Conservation (phyloP, 2,113 vertebrate species). For the Rhinolophus sinicus region DNA sequence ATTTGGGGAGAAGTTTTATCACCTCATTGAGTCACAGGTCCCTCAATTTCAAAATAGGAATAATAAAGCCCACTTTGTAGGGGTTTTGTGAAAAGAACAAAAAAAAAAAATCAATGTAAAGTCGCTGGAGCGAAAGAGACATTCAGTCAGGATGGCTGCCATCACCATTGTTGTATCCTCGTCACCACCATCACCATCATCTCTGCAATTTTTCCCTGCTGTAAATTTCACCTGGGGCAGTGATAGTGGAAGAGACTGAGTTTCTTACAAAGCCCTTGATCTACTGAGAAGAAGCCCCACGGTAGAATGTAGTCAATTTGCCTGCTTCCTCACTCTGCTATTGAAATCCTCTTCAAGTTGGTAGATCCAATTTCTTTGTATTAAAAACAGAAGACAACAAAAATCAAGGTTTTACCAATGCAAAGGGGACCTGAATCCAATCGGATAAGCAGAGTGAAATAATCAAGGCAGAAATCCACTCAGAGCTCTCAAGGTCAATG, state of each 20-base stretch:
- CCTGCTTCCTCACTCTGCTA: neutral
- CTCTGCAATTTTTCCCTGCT: neutral
- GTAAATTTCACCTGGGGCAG: neutral
- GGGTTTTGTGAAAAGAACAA: neutral
- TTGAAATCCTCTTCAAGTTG: neutral
- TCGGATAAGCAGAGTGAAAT: neutral
- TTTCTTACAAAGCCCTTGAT: neutral
- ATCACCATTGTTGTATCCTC: neutral
- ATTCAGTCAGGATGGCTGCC: neutral
- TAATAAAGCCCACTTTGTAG: neutral
- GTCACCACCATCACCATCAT: too few relatives aligned
- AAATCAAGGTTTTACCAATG: conserved; percentile 4
- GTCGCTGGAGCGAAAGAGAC: neutral
- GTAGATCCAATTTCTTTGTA: neutral
- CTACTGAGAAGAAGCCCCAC: neutral
- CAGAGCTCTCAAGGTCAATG: neutral
- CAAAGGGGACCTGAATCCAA: neutral
- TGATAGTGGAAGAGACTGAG: neutral
- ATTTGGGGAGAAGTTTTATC: neutral
- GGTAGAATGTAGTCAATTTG: neutral
- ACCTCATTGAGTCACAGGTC: neutral
- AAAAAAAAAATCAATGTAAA: neutral
- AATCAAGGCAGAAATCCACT: neutral
- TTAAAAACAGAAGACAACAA: neutral
- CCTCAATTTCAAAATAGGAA: neutral